These are phyloP conservation scores for Takifugu bimaculatus DNA, from an alignment of 2,113 vertebrate species.

Conservation along the genomic window DNA sequence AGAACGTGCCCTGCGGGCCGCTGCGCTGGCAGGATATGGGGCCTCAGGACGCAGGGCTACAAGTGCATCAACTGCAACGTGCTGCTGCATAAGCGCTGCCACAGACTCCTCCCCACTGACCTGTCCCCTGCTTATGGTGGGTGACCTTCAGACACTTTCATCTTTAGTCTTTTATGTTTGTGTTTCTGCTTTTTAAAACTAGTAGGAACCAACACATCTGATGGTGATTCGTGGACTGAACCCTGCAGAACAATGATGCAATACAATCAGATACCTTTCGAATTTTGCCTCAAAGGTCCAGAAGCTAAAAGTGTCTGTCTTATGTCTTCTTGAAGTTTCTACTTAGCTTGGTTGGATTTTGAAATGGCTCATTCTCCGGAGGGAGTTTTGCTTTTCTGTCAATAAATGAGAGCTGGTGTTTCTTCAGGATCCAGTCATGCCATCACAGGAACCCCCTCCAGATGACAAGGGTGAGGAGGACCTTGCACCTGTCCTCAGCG, in stretches of 20 bases:
- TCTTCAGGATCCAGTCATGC: conserved; percentile 96
- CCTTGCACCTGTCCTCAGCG: conserved; percentile 83
- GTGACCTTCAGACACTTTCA: conserved; percentile 36
- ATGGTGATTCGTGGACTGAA: no score
- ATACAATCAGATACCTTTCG: no score
- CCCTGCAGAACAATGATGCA: no score
- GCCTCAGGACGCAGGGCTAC: conserved; percentile 94
- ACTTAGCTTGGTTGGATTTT: no score
- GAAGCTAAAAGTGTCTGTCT: no score
- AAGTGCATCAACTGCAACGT: conserved; percentile 98
- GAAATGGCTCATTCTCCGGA: no score
- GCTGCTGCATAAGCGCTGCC: conserved; percentile 98
- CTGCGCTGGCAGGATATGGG: conserved; percentile 99
- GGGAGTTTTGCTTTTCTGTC: no score
- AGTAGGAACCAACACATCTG: no score
- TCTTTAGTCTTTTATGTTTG: no score
- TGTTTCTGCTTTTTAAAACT: no score
- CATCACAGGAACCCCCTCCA: conserved; percentile 91
- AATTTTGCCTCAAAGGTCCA: no score
- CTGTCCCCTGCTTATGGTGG: conserved; percentile 98
- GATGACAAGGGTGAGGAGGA: conserved; percentile 84
- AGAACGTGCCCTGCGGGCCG: conserved; percentile 96
- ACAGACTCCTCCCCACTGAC: conserved; percentile 90
- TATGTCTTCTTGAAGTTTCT: no score
- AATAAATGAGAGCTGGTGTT: neutral